Conservation (phyloP, 1,140 invertebrate genomes). For the Scaptomyza montana region DNA sequence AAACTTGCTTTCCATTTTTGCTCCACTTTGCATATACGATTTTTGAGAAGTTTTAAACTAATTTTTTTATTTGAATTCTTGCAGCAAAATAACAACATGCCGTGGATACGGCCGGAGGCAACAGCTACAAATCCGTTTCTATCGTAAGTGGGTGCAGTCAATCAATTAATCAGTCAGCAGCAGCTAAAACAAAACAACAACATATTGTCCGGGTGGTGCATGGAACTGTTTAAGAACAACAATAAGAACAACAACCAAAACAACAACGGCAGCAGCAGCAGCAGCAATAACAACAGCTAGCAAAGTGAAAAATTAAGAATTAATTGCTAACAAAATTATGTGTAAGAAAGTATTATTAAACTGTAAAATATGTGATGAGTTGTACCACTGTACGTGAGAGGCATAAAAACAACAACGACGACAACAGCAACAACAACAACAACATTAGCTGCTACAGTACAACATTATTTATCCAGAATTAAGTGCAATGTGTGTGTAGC, state of each 20-base stretch:
- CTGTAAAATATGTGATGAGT: slow-evolving; percentile 78
- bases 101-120: slow-evolving; percentile 83
- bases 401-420: slow-evolving; percentile 22
- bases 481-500: slow-evolving; percentile 38
- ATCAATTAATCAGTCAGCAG: slow-evolving; percentile 32
- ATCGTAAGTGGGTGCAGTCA: slow-evolving; percentile 60
- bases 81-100: slow-evolving; percentile 82
- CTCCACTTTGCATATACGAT: neutral
- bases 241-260: neutral
- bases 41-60: slow-evolving; percentile 15
- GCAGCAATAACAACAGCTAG: slow-evolving; percentile 23
- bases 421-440: slow-evolving; percentile 9
- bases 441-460: slow-evolving; percentile 8
- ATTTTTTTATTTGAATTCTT: slow-evolving; percentile 30
- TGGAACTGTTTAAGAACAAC: slow-evolving; percentile 9
- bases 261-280: slow-evolving; percentile 24
- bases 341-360: slow-evolving; percentile 82
- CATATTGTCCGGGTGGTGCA: slow-evolving; percentile 30
- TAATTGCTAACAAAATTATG: slow-evolving; percentile 72
- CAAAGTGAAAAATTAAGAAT: slow-evolving; percentile 59
- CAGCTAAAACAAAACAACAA: slow-evolving; percentile 35
- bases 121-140: slow-evolving; percentile 83
- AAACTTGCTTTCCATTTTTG: slow-evolving; percentile 29
- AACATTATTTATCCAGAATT: slow-evolving; percentile 22
- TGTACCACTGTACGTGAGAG: slow-evolving; percentile 27